Base-by-base conservation (phyloP, 2,797 vertebrate genomes). In the Scyliorhinus canicula region DNA sequence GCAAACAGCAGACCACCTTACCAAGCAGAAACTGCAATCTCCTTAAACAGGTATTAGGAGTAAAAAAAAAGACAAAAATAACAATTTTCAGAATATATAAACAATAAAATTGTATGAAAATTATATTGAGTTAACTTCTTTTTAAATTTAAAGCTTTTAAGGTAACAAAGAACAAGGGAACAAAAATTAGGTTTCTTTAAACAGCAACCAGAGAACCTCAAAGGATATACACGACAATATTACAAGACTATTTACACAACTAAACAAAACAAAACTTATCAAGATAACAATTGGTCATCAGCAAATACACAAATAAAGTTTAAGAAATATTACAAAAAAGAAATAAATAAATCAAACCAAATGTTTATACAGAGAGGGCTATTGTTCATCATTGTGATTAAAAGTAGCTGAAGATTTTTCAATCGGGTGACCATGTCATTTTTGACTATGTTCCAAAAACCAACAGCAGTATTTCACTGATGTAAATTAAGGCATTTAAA, bases 21-120 rank as follows among this genome's bases (percentile, higher is more conserved):
- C 93, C 93, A 50, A 67, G 93, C 93, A 94, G 93, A 74, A 74
- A 95, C 95, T 26, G 93, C 90, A 95, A 93, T 52, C 88, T 77
- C 95, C 95, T 95, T 95, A 79, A 57, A 91, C 95, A 95, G 94
- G 95, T 95, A 91, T 52, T 95, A 95, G 93, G 77, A 55, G 86
- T 96, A 96, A 96, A 96, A 96, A 96, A 97, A 96, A 95, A 95
- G 60, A 93, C 69, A 95, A 95, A 95, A 77, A 69, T 94, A 63
- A 91, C 57, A 65, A 85, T 84, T 95, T 95, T 91, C 91, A 65
- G 96, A 96, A 95, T 96, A 96, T 96, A 94, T 96, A 96, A 96
- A 97, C 96, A 96, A 97, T 96, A 96, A 96, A 96, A 96, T 96
- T 96, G 96, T 96, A 96, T 96, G 96, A 96, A 97, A 96, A 96